A percentile compares a stretch with the other conserved stretches of the same genome.
phyloP scores from a whole-genome alignment of 2,113 vertebrate species.

The Ochotona princeps region DNA sequence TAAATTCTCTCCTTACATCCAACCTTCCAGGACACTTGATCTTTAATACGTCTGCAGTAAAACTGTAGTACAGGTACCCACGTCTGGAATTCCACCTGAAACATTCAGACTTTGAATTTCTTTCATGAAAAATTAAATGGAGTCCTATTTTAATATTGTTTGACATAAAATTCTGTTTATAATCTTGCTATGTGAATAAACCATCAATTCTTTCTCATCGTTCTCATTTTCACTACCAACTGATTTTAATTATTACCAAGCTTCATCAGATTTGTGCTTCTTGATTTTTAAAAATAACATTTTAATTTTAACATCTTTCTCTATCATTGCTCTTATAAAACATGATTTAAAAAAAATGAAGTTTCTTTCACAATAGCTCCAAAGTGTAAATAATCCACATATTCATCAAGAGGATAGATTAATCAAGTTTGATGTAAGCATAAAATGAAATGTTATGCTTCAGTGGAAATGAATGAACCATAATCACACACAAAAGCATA shows the following conservation, averaged over 20 bases:
- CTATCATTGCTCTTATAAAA: neutral
- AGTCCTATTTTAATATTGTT: neutral
- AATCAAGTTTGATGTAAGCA: neutral
- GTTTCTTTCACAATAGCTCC: neutral
- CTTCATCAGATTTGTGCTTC: neutral
- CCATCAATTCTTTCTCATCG: neutral
- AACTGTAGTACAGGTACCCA: neutral
- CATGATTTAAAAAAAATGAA: neutral
- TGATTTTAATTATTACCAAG: neutral
- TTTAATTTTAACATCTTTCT: constrained; percentile 4
- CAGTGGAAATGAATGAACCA: neutral
- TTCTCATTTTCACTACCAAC: neutral
- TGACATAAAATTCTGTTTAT: neutral
- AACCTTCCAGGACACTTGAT: neutral
- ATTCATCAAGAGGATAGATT: neutral
- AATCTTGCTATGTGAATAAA: neutral
- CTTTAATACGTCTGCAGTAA: neutral
- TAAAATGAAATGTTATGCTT: neutral
- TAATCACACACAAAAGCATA: neutral
- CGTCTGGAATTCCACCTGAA: neutral
- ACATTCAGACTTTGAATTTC: neutral
- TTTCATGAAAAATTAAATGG: neutral
- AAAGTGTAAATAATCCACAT: neutral
- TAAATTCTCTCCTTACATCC: neutral
- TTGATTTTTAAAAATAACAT: neutral